These are phyloP conservation scores for Ciona savignyi DNA, from an alignment of 23 tunicate species.

Conservation along the genomic window DNA sequence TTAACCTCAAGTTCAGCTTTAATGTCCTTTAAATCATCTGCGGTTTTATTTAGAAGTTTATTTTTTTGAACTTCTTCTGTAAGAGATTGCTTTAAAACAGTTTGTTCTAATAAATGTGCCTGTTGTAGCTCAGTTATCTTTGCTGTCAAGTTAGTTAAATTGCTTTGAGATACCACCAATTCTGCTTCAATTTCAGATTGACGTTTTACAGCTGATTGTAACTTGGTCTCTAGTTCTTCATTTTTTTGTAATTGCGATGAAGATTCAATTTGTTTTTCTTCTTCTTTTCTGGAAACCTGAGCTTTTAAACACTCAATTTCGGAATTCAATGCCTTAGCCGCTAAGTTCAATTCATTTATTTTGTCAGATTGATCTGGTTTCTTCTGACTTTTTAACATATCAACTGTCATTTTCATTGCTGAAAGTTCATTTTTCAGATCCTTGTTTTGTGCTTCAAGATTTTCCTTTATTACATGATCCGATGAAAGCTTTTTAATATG, in stretches of 20 bases:
- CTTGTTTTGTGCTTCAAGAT: conserved; percentile 26
- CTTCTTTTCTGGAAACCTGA: background rate
- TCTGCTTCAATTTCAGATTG: background rate
- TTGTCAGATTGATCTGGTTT: background rate
- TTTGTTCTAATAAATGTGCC: background rate
- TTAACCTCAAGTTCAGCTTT: background rate
- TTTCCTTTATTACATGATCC: background rate
- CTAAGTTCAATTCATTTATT: background rate
- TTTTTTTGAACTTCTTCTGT: background rate
- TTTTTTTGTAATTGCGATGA: background rate
- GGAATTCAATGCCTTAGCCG: background rate
- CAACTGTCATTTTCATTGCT: conserved; percentile 59
- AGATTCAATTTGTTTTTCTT: background rate
- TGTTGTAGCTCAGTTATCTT: background rate
- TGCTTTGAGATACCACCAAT: background rate
- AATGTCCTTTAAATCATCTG: background rate
- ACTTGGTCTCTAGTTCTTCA: background rate
- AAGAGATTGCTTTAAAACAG: background rate
- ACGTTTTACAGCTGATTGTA: background rate
- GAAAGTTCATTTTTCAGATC: conserved; percentile 36
- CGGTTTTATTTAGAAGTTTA: background rate
- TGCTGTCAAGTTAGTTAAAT: background rate
- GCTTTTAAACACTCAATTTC: background rate
- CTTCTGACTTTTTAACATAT: conserved; percentile 32
- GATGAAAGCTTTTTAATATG: conserved; percentile 61